Evolutionary conservation across 2,888 invertebrate genomes (phyloP).

Genomic region (Perizoma affinitatum): DNA sequence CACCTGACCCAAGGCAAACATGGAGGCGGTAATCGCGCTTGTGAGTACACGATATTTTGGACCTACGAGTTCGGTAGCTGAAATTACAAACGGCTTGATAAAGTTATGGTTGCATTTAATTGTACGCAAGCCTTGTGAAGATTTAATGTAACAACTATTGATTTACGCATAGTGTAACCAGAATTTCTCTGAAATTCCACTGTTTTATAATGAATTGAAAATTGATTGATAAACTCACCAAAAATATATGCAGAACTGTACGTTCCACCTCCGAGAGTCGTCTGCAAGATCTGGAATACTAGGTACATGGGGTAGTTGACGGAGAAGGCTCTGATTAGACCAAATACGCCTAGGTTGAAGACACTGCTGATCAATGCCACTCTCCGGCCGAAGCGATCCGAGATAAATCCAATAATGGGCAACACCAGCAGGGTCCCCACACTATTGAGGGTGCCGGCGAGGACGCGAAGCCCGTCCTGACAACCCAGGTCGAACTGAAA

Average conservation of each 20-base stretch:
- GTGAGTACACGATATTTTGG: conserved; percentile 88
- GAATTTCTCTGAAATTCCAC: no score
- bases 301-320: conserved; percentile 82
- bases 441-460: conserved; percentile 89
- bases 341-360: conserved; percentile 72
- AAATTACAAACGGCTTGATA: conserved; percentile 18
- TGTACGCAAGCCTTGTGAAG: no score
- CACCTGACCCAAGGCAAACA: conserved; percentile 89
- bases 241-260: conserved; percentile 79
- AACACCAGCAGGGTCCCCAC: conserved; percentile 88
- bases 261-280: conserved; percentile 78
- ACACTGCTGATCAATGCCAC: conserved; percentile 76
- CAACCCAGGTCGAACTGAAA: conserved; percentile 87
- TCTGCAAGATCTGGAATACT: conserved; percentile 78
- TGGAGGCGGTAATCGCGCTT: conserved; percentile 86
- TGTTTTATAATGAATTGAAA: no score
- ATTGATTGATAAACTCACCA: conserved; percentile 45
- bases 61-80: conserved; percentile 90
- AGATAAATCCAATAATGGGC: conserved; percentile 87
- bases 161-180: no score
- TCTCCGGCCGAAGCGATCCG: conserved; percentile 86
- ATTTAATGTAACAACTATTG: no score
- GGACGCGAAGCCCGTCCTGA: conserved; percentile 87
- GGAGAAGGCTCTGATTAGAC: conserved; percentile 82
- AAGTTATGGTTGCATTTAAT: no score